A percentile compares a stretch with the other conserved stretches of the same genome.
phyloP scores from a whole-genome alignment of 2,113 vertebrate species.

The Anguilla rostrata region DNA sequence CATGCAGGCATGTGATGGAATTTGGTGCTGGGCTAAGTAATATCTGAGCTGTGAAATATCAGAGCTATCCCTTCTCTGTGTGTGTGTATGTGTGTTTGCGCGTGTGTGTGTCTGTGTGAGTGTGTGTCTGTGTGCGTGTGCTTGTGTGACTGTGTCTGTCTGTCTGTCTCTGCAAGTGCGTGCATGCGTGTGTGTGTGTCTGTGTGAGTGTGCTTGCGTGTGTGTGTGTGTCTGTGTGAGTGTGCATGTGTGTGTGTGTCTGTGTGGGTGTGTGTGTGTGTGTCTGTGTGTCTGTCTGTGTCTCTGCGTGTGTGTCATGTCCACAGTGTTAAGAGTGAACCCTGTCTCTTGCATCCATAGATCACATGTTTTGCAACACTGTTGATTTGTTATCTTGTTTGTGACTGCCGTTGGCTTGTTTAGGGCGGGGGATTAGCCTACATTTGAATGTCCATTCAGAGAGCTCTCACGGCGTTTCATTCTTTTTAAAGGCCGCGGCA shows the following conservation, averaged over 20 bases:
- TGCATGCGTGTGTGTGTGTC: not conserved
- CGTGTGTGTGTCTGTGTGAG: not conserved
- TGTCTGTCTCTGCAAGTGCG: not conserved
- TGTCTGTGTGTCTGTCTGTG: not conserved
- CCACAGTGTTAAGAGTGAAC: not conserved
- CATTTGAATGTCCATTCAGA: not conserved
- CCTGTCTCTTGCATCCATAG: not conserved
- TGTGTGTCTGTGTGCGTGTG: not conserved
- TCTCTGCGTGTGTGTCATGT: not conserved
- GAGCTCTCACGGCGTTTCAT: not conserved
- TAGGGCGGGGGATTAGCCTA: not conserved
- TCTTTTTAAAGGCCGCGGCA: not conserved
- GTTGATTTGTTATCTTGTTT: not conserved
- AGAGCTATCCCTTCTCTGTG: not conserved
- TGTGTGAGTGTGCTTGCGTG: not conserved
- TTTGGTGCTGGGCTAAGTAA: not conserved
- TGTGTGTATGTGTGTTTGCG: slow-evolving; percentile 22
- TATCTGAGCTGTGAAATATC: not conserved
- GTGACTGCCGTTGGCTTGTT: not conserved
- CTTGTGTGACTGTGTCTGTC: not conserved
- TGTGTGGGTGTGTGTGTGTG: not conserved
- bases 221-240: not conserved
- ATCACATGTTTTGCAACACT: not conserved
- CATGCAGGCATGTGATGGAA: slow-evolving; percentile 14
- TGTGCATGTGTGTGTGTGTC: not conserved